These are phyloP conservation scores for Argyra leucocephala DNA, from an alignment of 2,888 invertebrate genomes.

Conservation along the genomic window DNA sequence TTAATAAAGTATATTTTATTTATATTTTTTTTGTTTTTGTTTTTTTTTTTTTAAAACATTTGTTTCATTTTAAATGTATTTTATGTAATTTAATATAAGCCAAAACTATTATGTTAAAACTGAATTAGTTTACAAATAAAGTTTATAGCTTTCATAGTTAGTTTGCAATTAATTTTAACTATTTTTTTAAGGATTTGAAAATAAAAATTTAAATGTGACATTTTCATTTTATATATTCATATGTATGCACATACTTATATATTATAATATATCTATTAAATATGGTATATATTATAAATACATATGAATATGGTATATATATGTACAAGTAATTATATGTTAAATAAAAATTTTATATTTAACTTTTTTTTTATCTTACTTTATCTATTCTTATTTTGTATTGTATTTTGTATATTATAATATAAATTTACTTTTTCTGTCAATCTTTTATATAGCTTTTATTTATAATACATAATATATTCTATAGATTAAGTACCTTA, in stretches of 20 bases:
- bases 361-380: background rate
- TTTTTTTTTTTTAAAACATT: background rate
- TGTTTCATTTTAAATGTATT: background rate
- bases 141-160: background rate
- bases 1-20: constrained; percentile 1
- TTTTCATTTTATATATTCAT: background rate
- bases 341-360: background rate
- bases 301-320: background rate
- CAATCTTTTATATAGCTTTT: background rate
- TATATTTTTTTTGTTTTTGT: too few relatives aligned
- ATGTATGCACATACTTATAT: too few relatives aligned
- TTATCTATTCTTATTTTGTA: background rate
- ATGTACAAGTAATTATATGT: background rate
- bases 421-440: background rate
- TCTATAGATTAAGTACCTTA: background rate
- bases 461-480: background rate
- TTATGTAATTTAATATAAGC: background rate
- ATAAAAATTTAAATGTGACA: background rate
- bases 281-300: too few relatives aligned
- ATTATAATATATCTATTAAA: too few relatives aligned
- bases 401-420: background rate
- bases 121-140: background rate
- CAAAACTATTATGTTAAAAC: background rate
- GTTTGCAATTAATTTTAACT: background rate
- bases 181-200: background rate